Conservation (phyloP, 2,113 vertebrate genomes). For the Morone saxatilis region DNA sequence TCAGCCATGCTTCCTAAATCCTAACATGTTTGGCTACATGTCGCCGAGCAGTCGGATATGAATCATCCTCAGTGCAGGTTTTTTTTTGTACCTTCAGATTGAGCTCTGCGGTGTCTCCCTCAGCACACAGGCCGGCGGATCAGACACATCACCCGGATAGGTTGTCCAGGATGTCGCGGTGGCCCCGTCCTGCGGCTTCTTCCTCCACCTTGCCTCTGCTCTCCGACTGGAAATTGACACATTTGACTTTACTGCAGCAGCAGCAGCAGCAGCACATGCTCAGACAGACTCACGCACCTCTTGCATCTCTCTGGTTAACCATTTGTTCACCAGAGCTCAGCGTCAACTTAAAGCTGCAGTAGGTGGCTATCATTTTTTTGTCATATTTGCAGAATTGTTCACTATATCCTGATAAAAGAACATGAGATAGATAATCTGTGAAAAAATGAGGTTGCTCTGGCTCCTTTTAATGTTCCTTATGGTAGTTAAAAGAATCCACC, state of each 20-base stretch:
- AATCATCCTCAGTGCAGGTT: conserved; percentile 46
- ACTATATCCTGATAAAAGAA: too few relatives aligned
- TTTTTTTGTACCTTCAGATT: conserved; percentile 56
- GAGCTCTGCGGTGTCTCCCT: conserved; percentile 46
- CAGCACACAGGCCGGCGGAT: conserved; percentile 41
- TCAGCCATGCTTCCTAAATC: background rate
- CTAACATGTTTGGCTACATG: conserved; percentile 24
- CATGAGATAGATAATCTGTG: too few relatives aligned
- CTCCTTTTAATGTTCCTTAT: too few relatives aligned
- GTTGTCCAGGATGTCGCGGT: conserved; percentile 27
- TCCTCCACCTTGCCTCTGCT: conserved; percentile 52
- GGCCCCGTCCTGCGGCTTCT: conserved; percentile 41
- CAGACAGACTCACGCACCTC: conserved; percentile 55
- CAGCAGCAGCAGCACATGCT: conserved; percentile 79
- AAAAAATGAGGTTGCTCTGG: too few relatives aligned
- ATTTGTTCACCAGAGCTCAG: conserved; percentile 53
- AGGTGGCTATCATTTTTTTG: too few relatives aligned
- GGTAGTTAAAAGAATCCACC: too few relatives aligned
- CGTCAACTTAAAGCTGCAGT: too few relatives aligned
- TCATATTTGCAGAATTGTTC: too few relatives aligned
- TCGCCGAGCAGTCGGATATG: conserved; percentile 17
- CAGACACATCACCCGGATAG: conserved; percentile 22
- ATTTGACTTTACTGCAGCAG: conserved; percentile 83
- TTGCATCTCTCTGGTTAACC: conserved; percentile 72
- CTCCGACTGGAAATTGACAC: conserved; percentile 79